Conservation (phyloP, 1,140 invertebrate species). For the Drosophila eugracilis region DNA sequence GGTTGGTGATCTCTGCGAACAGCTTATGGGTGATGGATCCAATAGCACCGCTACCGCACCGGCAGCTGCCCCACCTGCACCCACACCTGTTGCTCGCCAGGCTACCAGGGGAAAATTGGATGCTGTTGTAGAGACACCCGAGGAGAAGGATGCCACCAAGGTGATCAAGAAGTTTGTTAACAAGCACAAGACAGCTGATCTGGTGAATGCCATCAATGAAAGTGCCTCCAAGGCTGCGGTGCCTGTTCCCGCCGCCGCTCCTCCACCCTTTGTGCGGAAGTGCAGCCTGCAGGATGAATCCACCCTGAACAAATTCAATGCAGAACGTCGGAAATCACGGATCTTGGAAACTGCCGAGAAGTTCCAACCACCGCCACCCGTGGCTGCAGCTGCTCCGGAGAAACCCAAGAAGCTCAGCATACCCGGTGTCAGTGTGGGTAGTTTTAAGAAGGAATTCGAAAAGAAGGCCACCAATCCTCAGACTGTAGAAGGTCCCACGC, state of each 20-base stretch:
- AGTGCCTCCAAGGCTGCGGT: conserved; percentile 45
- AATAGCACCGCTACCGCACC: not conserved
- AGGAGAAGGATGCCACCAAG: conserved; percentile 77
- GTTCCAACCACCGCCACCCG: conserved; percentile 86
- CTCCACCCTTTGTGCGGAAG: conserved; percentile 69
- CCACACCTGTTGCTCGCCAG: conserved; percentile 49
- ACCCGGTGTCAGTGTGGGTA: conserved; percentile 92
- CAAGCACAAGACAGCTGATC: conserved; percentile 81
- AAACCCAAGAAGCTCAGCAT: conserved; percentile 92
- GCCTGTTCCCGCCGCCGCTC: conserved; percentile 1
- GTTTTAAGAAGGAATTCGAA: conserved; percentile 93
- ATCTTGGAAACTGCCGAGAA: conserved; percentile 90
- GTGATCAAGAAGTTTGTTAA: conserved; percentile 82
- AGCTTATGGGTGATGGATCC: conserved; percentile 53
- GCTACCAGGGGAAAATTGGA: conserved; percentile 64
- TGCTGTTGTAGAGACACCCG: conserved; percentile 69
- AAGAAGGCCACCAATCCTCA: conserved; percentile 89
- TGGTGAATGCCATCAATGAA: conserved; percentile 82
- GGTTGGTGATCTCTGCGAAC: conserved; percentile 72
- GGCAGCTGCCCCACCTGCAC: not conserved
- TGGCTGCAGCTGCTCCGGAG: conserved; percentile 73
- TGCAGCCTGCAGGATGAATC: conserved; percentile 84
- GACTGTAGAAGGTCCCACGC: conserved; percentile 66
- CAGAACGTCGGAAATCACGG: conserved; percentile 87
- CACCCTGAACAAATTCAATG: conserved; percentile 78